Conservation (phyloP, 2,888 invertebrate genomes). For the Panorpa germanica region DNA sequence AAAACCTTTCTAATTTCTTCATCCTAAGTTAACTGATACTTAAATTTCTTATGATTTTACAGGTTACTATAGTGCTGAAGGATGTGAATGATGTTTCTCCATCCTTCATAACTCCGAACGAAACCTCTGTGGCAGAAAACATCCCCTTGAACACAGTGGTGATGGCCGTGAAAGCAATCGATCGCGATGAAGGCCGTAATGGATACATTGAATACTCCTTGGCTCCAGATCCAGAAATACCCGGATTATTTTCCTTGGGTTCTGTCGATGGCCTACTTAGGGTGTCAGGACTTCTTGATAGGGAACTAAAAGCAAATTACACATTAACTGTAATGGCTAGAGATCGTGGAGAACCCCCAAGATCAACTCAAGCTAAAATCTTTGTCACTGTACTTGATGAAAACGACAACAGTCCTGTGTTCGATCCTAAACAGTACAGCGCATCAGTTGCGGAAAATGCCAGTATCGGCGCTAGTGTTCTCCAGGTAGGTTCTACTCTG, state of each 20-base stretch:
- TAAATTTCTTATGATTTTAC: too few species aligned
- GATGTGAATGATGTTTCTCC: constrained; percentile 90
- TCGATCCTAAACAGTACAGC: constrained; percentile 77
- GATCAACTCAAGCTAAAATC: constrained; percentile 46
- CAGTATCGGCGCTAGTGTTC: constrained; percentile 78
- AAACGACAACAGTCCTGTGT: constrained; percentile 79
- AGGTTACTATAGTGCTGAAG: constrained; percentile 74
- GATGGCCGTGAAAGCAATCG: constrained; percentile 74
- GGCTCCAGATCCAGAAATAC: constrained; percentile 40
- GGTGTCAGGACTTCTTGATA: constrained; percentile 70
- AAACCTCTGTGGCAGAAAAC: constrained; percentile 67
- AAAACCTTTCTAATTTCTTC: too few species aligned
- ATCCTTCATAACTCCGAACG: constrained; percentile 61
- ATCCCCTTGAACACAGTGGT: constrained; percentile 71
- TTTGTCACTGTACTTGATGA: constrained; percentile 63
- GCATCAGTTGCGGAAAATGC: constrained; percentile 84
- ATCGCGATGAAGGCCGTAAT: constrained; percentile 80
- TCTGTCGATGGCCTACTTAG: constrained; percentile 73
- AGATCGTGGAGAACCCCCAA: constrained; percentile 73
- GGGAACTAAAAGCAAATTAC: constrained; percentile 61
- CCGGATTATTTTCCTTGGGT: constrained; percentile 61
- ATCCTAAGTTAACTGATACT: too few species aligned
- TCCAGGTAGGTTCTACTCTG: constrained; percentile 38
- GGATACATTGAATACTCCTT: constrained; percentile 79
- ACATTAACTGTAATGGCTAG: constrained; percentile 60